Conservation (phyloP, 2,113 vertebrate genomes). For the Tyrannus savana region DNA sequence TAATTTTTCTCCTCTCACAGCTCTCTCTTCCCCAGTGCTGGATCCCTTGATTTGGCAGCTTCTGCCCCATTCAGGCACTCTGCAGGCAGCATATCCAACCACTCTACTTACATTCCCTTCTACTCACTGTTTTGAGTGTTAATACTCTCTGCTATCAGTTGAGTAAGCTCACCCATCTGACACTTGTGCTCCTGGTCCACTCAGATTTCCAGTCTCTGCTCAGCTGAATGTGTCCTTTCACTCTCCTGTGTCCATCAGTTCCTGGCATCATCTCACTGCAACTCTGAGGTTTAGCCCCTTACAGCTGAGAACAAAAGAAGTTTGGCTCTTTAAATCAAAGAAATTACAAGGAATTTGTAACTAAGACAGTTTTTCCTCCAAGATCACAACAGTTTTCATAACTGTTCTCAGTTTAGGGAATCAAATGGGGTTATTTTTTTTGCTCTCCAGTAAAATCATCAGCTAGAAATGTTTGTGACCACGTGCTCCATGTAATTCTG, state of each 20-base stretch:
- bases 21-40: not conserved
- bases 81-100: not conserved
- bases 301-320: not conserved
- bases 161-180: not conserved
- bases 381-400: not conserved
- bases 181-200: not conserved
- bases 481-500: not conserved
- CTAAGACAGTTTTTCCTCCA: not conserved
- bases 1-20: not conserved
- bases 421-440: rapidly evolving
- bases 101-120: not conserved
- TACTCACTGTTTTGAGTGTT: not conserved
- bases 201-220: not conserved
- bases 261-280: not conserved
- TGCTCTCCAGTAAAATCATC: not conserved
- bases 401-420: not conserved
- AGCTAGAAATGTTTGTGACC: not conserved
- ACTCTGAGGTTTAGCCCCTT: not conserved
- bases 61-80: not conserved
- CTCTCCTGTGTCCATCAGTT: not conserved
- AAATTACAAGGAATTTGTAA: not conserved
- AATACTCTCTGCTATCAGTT: not conserved
- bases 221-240: not conserved
- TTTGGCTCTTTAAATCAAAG: not conserved
- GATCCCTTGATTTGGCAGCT: not conserved